phyloP scores from a whole-genome alignment of 2,888 invertebrate genomes.

The Toxonevra muliebris region DNA sequence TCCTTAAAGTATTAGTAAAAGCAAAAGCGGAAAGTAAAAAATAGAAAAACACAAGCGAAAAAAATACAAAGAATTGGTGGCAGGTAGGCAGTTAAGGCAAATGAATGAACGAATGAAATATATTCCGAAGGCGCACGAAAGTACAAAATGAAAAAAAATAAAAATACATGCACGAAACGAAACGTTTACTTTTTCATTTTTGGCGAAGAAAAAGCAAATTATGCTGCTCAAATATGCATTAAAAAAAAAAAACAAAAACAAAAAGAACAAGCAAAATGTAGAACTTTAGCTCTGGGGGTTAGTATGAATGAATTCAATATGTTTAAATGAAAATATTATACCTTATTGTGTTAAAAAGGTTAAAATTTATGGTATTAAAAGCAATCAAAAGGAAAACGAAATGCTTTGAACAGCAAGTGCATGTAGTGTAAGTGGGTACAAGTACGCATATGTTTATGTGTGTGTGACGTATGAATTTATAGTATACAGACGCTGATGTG shows the following conservation, averaged over 20 bases:
- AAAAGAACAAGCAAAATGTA: background rate
- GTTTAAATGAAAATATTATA: too few species aligned
- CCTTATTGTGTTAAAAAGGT: too few species aligned
- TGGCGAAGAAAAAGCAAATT: background rate
- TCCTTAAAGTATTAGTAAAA: too few species aligned
- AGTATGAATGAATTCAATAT: background rate
- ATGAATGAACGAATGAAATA: too few species aligned
- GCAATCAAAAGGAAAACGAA: background rate
- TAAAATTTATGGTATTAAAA: background rate
- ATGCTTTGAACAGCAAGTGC: background rate
- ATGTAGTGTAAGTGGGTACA: slow-evolving; percentile 3
- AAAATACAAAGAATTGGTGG: too few species aligned
- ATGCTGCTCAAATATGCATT: slow-evolving; percentile 13
- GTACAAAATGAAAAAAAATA: too few species aligned
- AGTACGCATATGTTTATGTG: slow-evolving; percentile 24
- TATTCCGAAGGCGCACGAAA: too few species aligned
- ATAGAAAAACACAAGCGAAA: too few species aligned
- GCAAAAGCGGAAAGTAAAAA: too few species aligned
- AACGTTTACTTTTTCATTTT: too few species aligned
- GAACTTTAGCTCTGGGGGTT: background rate
- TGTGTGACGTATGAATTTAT: slow-evolving; percentile 28
- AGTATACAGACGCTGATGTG: slow-evolving; percentile 9
- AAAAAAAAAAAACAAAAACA: background rate
- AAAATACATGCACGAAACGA: too few species aligned
- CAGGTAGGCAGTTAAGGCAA: too few species aligned